Evolutionary conservation across 1,140 invertebrate species (phyloP).

Genomic region (Macrotrachela quadricornifera): DNA sequence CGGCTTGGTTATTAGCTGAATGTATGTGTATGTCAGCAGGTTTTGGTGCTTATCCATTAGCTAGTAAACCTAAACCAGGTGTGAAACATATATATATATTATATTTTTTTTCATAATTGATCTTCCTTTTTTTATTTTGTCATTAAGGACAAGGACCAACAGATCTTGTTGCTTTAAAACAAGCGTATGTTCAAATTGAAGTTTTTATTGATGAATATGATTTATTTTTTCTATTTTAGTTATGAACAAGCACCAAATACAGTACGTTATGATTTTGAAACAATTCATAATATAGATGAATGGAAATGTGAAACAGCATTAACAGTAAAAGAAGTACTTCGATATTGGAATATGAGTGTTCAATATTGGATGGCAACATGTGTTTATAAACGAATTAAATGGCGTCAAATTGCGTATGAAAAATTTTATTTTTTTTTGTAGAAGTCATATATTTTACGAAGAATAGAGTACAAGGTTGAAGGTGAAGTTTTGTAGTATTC

Average conservation of each 20-base stretch:
- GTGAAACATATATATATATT: conserved; percentile 47
- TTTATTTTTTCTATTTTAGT: background rate
- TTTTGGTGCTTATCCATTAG: conserved; percentile 63
- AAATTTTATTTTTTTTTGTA: too few species aligned
- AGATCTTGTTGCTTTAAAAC: conserved; percentile 10
- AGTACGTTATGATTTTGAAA: conserved; percentile 51
- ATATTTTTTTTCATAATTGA: too few species aligned
- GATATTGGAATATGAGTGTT: conserved; percentile 76
- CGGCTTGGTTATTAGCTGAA: conserved; percentile 66
- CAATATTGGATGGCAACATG: conserved; percentile 80
- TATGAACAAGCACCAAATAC: conserved; percentile 2
- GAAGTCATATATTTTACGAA: too few species aligned
- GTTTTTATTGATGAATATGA: background rate
- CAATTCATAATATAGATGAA: conserved; percentile 51
- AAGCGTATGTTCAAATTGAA: background rate
- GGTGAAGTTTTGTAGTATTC: too few species aligned
- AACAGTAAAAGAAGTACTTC: conserved; percentile 58
- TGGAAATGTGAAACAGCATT: conserved; percentile 50
- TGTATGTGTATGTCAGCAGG: conserved; percentile 70
- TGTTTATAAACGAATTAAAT: conserved; percentile 52
- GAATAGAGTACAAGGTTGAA: too few species aligned
- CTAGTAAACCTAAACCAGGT: conserved; percentile 46
- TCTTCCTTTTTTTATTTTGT: too few species aligned
- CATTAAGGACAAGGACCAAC: conserved; percentile 24
- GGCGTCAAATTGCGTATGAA: too few species aligned